These are phyloP conservation scores for Drosophila kanekoi DNA, from an alignment of 2,888 invertebrate species.

Conservation along the genomic window DNA sequence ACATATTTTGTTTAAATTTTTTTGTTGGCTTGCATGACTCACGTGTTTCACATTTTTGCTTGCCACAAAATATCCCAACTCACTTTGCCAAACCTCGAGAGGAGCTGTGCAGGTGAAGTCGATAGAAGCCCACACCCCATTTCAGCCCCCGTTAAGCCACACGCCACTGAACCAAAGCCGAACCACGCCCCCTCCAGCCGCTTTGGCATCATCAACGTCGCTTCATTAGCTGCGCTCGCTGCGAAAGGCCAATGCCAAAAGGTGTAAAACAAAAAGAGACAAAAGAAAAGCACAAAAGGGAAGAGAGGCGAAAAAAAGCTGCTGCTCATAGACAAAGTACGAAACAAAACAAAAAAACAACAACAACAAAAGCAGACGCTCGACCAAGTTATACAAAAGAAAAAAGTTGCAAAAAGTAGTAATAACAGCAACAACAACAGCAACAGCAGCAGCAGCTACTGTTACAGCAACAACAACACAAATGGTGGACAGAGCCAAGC, in stretches of 20 bases:
- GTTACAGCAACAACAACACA: conserved; percentile 38
- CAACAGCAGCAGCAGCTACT: conserved; percentile 17
- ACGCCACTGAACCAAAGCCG: conserved; percentile 35
- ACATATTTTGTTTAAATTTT: not conserved
- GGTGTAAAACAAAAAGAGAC: conserved; percentile 65
- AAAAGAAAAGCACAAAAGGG: conserved; percentile 16
- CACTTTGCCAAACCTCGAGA: conserved; percentile 12
- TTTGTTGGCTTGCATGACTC: conserved; percentile 1
- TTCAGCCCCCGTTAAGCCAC: conserved; percentile 3
- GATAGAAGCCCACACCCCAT: not conserved
- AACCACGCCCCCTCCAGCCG: conserved; percentile 1
- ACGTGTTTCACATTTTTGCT: conserved; percentile 17
- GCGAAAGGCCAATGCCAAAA: conserved; percentile 75
- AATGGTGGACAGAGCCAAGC: conserved; percentile 44
- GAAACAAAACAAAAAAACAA: conserved; percentile 5
- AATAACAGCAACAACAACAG: conserved; percentile 63
- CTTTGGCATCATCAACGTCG: conserved; percentile 63
- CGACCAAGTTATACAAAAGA: conserved; percentile 64
- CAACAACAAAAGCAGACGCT: conserved; percentile 55
- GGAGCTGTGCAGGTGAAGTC: conserved; percentile 13
- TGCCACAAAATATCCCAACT: conserved; percentile 31
- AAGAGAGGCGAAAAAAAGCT: conserved; percentile 6
- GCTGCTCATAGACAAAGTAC: conserved; percentile 26
- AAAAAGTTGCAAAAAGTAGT: conserved; percentile 74
- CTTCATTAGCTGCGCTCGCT: conserved; percentile 72